Conservation (phyloP, 2,797 vertebrate species). For the Antennarius maculatus region DNA sequence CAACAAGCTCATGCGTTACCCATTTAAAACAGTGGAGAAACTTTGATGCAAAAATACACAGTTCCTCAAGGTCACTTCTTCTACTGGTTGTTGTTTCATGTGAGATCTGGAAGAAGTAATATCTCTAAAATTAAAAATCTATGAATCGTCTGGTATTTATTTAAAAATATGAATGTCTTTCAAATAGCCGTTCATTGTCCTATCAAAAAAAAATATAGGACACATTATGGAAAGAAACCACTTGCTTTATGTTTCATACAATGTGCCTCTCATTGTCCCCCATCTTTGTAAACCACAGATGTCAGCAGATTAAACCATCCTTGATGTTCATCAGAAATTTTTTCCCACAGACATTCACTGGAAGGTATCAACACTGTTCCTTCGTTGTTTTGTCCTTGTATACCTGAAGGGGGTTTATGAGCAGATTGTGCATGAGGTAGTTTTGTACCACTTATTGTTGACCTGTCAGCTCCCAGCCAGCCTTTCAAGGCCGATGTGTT, state of each 20-base stretch:
- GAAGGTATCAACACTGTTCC: neutral
- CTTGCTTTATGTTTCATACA: neutral
- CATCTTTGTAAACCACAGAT: constrained; percentile 1
- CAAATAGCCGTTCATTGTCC: neutral
- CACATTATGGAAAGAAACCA: neutral
- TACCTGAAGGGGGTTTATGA: neutral
- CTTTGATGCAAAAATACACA: constrained; percentile 37
- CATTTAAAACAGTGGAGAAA: constrained; percentile 63
- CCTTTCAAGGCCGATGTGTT: constrained; percentile 1
- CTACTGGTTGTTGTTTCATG: constrained; percentile 13
- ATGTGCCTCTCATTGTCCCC: neutral
- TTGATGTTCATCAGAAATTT: neutral
- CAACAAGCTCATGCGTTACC: constrained; percentile 77
- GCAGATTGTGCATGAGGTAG: neutral
- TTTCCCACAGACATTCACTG: constrained; percentile 7
- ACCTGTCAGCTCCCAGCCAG: neutral
- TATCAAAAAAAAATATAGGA: neutral
- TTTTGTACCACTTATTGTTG: neutral
- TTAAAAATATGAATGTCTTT: constrained; percentile 1
- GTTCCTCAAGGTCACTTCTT: constrained; percentile 54
- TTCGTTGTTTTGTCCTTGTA: neutral
- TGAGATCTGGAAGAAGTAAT: neutral
- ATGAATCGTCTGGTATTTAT: neutral
- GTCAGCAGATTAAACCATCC: neutral
- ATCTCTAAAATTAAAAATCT: constrained; percentile 1